Base-by-base conservation (phyloP, 2,888 invertebrate genomes). In the Brachypterus glaber region DNA sequence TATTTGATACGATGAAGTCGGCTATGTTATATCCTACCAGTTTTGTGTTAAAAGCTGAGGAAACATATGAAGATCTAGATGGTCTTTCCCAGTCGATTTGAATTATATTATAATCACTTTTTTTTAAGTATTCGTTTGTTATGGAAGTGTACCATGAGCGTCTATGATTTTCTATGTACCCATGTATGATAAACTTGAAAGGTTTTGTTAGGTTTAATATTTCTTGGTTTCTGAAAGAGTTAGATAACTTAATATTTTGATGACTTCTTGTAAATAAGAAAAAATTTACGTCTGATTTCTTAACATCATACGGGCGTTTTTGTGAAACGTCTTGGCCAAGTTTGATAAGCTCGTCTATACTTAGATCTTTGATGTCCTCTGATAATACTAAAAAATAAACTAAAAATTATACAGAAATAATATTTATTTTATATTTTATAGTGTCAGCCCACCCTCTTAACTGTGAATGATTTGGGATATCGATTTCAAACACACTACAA, bases 1-100 rank as follows among this genome's bases (percentile, higher is more conserved):
- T 39, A 9, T 41, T 16, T 3, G 48, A 33, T 14, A 47, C 24
- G 9, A 61, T 49, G 40, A 57, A 60, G 27, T 51, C 35, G 3
- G 54, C 59, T 2, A 62, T 47, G 12, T 36, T 30, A 14, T 39
- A 24, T 9, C 53, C 55, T 15, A 60, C 50, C 11, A 37, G 21
- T 31, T 48, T 44, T 2, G 52, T 49, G 38, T 51, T 53, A 33
- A 42, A 40, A 1, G 57, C 56, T 2, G 63, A 55, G n/a, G 54
- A 47, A 17, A 52, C 35, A 38, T 64, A 64, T n/a, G 52, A 47
- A 12, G 49, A 46, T 24, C 54, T 49, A 3, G 62, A 58, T 9
- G 51, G 51, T 24, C 47, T 46, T 14, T 55, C 56, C 74, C 74
- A 75, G 50, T 73, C 70, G 1, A 73, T 63, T 7, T 62, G 60